Evolutionary conservation across 37 sponge, comb jelly and placozoan species (phyloP).

Genomic region (Amphimedon queenslandica): DNA sequence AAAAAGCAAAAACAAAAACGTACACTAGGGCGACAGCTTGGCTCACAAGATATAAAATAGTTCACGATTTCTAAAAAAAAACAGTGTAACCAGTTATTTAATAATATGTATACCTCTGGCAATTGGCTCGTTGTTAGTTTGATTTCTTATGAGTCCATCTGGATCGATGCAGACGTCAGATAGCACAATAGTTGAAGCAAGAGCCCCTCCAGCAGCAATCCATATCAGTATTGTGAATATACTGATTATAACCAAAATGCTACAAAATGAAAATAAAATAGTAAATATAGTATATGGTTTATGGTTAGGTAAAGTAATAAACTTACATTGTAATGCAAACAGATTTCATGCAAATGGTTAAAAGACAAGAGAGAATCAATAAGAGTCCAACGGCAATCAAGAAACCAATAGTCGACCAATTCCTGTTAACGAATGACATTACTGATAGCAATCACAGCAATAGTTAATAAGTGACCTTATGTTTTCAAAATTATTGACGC

Average conservation of each 20-base stretch:
- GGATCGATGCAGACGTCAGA: conserved; percentile 53
- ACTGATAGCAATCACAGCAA: neutral
- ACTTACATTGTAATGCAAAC: neutral
- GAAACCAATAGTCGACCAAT: neutral
- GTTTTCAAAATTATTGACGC: neutral
- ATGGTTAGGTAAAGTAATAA: too few relatives aligned
- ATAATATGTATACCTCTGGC: too few relatives aligned
- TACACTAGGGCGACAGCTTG: too few relatives aligned
- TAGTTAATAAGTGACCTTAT: neutral
- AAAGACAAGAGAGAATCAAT: neutral
- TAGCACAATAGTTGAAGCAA: conserved; percentile 29
- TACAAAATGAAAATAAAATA: neutral
- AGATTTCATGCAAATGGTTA: neutral
- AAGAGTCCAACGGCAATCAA: neutral
- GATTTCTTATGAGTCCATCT: conserved; percentile 42
- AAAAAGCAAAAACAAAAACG: too few relatives aligned
- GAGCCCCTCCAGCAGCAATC: conserved; percentile 38
- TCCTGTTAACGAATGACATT: neutral
- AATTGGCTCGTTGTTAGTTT: neutral
- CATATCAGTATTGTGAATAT: conserved; percentile 27
- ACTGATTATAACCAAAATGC: conserved; percentile 16
- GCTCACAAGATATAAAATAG: too few relatives aligned
- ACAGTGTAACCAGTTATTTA: too few relatives aligned
- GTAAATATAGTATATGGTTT: conserved; percentile 5
- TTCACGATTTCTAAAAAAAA: too few relatives aligned